Conservation (phyloP, 2,797 vertebrate species). For the Lates japonicus region DNA sequence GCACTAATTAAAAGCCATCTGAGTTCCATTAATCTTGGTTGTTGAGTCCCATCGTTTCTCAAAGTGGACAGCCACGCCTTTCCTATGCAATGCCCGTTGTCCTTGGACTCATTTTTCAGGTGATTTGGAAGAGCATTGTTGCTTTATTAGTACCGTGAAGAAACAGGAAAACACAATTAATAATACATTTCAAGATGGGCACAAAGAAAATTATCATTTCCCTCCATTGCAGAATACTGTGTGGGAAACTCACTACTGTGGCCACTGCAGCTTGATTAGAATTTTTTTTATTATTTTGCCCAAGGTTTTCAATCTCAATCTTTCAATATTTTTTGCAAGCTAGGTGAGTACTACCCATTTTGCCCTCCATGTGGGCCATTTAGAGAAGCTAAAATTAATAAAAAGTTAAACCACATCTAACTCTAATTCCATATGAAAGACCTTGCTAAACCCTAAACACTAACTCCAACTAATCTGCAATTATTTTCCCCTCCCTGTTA, state of each 20-base stretch:
- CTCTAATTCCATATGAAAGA: constrained; percentile 33
- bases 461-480: constrained; percentile 56
- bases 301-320: not conserved
- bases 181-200: constrained; percentile 69
- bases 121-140: constrained; percentile 85
- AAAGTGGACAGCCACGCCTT: constrained; percentile 89
- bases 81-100: constrained; percentile 80
- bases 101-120: constrained; percentile 91
- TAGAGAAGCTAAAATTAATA: constrained; percentile 19
- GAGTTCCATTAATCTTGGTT: constrained; percentile 99
- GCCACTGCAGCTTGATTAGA: not conserved
- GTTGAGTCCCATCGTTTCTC: constrained; percentile 89
- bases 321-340: not conserved
- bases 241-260: not conserved
- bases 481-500: constrained; percentile 38
- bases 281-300: not conserved
- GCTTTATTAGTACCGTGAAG: constrained; percentile 84
- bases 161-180: constrained; percentile 84
- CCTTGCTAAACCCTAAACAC: constrained; percentile 25
- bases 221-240: constrained; percentile 14
- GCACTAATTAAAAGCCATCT: constrained; percentile 99
- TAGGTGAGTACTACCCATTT: too few relatives aligned
- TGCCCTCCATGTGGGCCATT: not conserved
- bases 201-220: constrained; percentile 53
- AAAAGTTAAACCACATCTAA: constrained; percentile 28